phyloP scores from a whole-genome alignment of 2,888 invertebrate genomes.

The Tanytarsus gracilentus region DNA sequence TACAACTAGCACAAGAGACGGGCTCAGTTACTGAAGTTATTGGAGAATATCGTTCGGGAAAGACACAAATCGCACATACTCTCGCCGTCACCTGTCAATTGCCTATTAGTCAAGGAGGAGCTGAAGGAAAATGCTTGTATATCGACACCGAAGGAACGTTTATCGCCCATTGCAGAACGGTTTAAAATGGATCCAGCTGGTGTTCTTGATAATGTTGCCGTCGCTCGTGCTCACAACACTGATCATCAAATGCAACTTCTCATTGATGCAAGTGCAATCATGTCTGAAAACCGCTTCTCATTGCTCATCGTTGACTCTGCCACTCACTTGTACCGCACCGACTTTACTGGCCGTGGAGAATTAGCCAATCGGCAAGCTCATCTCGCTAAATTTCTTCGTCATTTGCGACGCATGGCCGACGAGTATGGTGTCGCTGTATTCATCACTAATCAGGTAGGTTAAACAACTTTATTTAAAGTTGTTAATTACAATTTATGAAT shows the following conservation, averaged over 20 bases:
- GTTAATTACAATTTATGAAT: no score
- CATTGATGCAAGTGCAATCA: conserved; percentile 92
- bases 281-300: conserved; percentile 95
- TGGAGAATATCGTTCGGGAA: conserved; percentile 96
- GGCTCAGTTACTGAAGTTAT: conserved; percentile 98
- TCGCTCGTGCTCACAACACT: conserved; percentile 92
- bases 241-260: conserved; percentile 93
- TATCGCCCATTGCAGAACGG: conserved; percentile 84
- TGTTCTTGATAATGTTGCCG: conserved; percentile 95
- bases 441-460: conserved; percentile 98
- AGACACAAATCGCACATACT: conserved; percentile 94
- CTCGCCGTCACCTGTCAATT: conserved; percentile 96
- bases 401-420: conserved; percentile 86
- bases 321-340: conserved; percentile 88
- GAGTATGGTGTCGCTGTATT: conserved; percentile 99
- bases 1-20: conserved; percentile 95
- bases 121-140: conserved; percentile 97
- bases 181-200: conserved; percentile 80
- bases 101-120: conserved; percentile 95
- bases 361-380: conserved; percentile 84
- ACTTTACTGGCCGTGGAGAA: conserved; percentile 93
- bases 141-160: conserved; percentile 97
- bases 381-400: conserved; percentile 83
- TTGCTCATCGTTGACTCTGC: conserved; percentile 94
- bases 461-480: no score